phyloP scores from a whole-genome alignment of 2,888 invertebrate genomes.

The Lymantria monacha region DNA sequence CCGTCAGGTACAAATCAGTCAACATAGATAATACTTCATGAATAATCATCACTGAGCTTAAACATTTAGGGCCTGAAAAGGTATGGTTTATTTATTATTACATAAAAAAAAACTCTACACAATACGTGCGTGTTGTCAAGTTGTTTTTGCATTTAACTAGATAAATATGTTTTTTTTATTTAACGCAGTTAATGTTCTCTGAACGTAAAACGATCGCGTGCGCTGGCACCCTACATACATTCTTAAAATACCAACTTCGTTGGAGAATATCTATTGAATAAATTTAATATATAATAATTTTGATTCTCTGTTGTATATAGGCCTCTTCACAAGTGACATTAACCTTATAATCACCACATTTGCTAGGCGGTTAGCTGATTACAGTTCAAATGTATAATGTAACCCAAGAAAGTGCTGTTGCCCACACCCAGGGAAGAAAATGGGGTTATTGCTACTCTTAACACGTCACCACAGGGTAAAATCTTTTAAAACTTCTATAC shows the following conservation, averaged over 20 bases:
- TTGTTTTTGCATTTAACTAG: constrained; percentile 16
- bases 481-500: too few species aligned
- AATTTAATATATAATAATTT: background rate
- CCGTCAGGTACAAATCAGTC: constrained; percentile 60
- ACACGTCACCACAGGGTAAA: too few species aligned
- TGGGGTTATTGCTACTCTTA: too few species aligned
- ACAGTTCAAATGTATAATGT: too few species aligned
- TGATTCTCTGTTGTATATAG: too few species aligned
- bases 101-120: background rate
- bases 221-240: constrained; percentile 32
- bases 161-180: constrained; percentile 33
- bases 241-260: constrained; percentile 36
- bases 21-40: constrained; percentile 59
- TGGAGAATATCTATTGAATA: constrained; percentile 23
- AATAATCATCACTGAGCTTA: constrained; percentile 43
- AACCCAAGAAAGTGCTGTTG: too few species aligned
- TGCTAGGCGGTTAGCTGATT: too few species aligned
- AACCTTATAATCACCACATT: too few species aligned
- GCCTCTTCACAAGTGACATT: too few species aligned
- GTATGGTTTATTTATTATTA: background rate
- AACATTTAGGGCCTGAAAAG: constrained; percentile 6
- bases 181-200: constrained; percentile 37
- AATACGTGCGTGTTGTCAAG: constrained; percentile 21
- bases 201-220: constrained; percentile 52
- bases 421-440: too few species aligned